Base-by-base conservation (phyloP, 2,888 invertebrate species). In the Drosophila fulvimacula region DNA sequence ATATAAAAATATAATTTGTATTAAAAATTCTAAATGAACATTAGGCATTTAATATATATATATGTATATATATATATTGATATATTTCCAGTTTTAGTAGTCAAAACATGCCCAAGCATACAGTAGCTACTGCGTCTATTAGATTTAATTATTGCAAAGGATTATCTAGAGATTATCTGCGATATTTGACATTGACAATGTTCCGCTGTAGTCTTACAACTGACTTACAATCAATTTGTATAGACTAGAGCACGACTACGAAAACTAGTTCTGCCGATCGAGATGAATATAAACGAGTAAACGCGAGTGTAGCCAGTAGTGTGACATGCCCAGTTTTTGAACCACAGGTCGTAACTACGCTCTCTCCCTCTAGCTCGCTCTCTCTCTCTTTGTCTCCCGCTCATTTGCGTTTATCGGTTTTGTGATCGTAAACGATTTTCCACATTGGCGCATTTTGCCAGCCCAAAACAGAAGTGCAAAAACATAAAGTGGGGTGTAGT, bases 341-440 rank as follows among this genome's bases (percentile, higher is more conserved):
- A 13, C 46, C 27, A 46, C 27, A 46, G 46, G 27, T 46, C 46
- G 46, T 17, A 32, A 2, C 11, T 11, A 15, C 13, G 13, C n/a
- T n/a, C 44, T n/a, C 44, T 27, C 27, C 24, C 44, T 7, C 9
- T 5, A 15, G n/a, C 24, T 27, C n/a, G 4, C 44, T n/a, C 46
- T 24, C 24, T 5, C 27, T 7, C 44, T 17, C 38, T n/a, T 11
- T 7, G 7, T n/a, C 38, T 39, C n/a, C 10, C 17, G 9, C 39
- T 24, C 24, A n/a, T 19, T 17, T 10, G 24, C 44, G 9, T 62
- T 67, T 73, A 73, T 77, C 66, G 69, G 69, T 48, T 48, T 68
- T 58, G 68, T 71, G 66, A 79, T 74, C 79, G 81, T 74, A 79
- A 79, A 81, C 70, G 70, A 81, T 79, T 79, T 81, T 78, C 81